Evolutionary conservation across 2,888 invertebrate species (phyloP), one percentile per base, ranked within the genome.

Genomic region (Fragum sueziense): DNA sequence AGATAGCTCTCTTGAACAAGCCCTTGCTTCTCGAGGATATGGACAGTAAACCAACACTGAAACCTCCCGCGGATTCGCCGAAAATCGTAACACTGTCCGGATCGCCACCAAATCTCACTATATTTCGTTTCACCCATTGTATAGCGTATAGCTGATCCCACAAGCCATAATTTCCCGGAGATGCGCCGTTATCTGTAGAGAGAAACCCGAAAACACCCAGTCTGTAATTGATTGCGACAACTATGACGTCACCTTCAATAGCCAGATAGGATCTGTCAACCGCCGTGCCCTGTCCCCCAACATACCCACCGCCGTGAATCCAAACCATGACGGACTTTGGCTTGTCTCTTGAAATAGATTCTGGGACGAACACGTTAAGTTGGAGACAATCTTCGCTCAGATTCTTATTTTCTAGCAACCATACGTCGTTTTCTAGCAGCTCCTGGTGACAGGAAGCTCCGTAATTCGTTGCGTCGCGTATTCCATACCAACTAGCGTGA

Each of bases 221-320:
- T 51, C 89, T 67, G 65, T 89, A 88, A 62, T 88, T 87, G 6
- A 88, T 76, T 17, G 87, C 85, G 0, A 88, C 88, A 20, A 87
- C 78, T 17, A 89, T 86, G 20, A 89, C 87, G 52, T 87, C 80
- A 9, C 87, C 86, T 17, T 74, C 51, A 1, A 79, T 33, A 2
- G 86, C 85, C 17, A 89, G 74, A 27, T 78, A 76, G 4, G 86
- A 85, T 4, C 80, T 87, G 34, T 88, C 87, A 54, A 76, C 78
- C 27, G 76, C 51, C 20, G 80, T 80, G 3, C 81, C 85, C n/a
- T 80, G 80, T 7, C 88, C 88, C 7, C 76, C 77, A 0, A 75
- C 80, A 31, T 86, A 87, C 7, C 86, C 79, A 0, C 89, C 89
- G 1, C 89, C 88, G 76, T 89, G 87, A 31, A 89, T 86, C 85